phyloP scores from a whole-genome alignment of 2,797 vertebrate species.

The Delichon dasypus region DNA sequence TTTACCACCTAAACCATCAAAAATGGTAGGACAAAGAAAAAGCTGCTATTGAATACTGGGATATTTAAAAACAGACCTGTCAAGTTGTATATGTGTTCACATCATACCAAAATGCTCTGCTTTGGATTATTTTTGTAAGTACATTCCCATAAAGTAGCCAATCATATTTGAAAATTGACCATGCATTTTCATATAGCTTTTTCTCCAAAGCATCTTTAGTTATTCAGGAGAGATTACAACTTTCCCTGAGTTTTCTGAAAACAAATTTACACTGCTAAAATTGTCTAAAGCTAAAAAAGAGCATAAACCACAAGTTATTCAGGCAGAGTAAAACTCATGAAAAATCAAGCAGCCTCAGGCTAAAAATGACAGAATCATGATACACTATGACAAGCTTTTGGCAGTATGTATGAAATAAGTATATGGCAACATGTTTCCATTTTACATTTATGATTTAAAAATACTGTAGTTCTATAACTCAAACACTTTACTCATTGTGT shows the following conservation, averaged over 20 bases:
- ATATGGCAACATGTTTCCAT: conserved; percentile 28
- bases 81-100: conserved; percentile 9
- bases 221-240: conserved; percentile 45
- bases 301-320: conserved; percentile 18
- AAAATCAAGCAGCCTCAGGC: conserved; percentile 45
- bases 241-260: conserved; percentile 39
- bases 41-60: background rate
- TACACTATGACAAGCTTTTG: conserved; percentile 49
- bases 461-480: conserved; percentile 4
- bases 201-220: conserved; percentile 37
- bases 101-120: conserved; percentile 30
- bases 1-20: conserved; percentile 13
- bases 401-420: background rate
- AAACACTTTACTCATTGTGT: conserved; percentile 35
- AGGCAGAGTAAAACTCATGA: conserved; percentile 33
- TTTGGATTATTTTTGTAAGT: conserved; percentile 57
- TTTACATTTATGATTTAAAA: conserved; percentile 49
- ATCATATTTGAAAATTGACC: background rate
- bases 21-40: background rate
- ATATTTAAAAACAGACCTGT: conserved; percentile 46
- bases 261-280: conserved; percentile 57
- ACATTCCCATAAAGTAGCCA: conserved; percentile 18
- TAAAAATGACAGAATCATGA: conserved; percentile 49
- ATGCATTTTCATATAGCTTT: background rate
- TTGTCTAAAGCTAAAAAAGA: conserved; percentile 51